A percentile compares a stretch with the other conserved stretches of the same genome.
These are phyloP conservation scores for Microchirus variegatus DNA, from an alignment of 2,797 vertebrate genomes.

Conservation along the genomic window DNA sequence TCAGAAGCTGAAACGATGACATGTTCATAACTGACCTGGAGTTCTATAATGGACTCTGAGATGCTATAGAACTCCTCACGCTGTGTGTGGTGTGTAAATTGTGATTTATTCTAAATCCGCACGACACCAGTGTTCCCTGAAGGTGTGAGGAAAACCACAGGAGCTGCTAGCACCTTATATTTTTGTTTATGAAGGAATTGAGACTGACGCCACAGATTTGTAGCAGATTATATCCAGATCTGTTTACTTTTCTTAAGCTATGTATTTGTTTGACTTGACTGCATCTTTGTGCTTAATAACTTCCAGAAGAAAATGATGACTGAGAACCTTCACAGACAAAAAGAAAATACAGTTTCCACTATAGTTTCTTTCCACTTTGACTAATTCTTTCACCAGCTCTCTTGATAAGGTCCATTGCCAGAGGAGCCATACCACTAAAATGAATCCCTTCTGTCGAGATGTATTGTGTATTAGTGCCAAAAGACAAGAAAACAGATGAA, in stretches of 20 bases:
- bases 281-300: constrained; percentile 17
- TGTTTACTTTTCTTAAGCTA: constrained; percentile 14
- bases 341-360: constrained; percentile 16
- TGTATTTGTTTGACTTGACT: constrained; percentile 15
- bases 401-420: constrained; percentile 19
- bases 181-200: constrained; percentile 3
- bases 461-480: not conserved
- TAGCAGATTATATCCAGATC: constrained; percentile 1
- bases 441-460: not conserved
- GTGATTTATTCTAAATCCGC: constrained; percentile 31
- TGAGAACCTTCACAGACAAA: not conserved
- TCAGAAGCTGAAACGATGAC: constrained; percentile 21
- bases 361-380: constrained; percentile 14
- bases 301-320: constrained; percentile 14
- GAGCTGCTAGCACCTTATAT: constrained; percentile 9
- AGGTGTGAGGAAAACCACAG: constrained; percentile 36
- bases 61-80: constrained; percentile 25
- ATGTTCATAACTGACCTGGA: constrained; percentile 18
- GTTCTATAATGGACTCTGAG: constrained; percentile 10
- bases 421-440: constrained; percentile 25
- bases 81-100: constrained; percentile 21
- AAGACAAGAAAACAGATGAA: constrained; percentile 5
- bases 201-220: not conserved
- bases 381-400: constrained; percentile 15
- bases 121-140: constrained; percentile 44